Evolutionary conservation across 2,888 invertebrate species (phyloP), one percentile per base, ranked within the genome.

Genomic region (Caenorhabditis imperialis): DNA sequence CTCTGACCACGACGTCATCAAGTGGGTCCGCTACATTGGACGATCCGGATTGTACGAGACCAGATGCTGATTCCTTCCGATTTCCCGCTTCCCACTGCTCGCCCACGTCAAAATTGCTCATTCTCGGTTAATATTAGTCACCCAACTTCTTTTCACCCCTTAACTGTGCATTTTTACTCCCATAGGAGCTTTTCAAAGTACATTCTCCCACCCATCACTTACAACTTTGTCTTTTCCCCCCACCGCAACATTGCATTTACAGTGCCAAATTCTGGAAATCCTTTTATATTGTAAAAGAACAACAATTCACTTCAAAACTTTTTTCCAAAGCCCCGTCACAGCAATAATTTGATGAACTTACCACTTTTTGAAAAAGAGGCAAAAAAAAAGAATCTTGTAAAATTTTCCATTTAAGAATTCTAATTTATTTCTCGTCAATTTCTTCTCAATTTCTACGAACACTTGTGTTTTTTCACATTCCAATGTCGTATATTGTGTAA

Each of bases 11-110:
- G 99, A 99, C 89, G 99, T 99, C 81, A 98, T 99, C 89, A 99
- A 99, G 92, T 99, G 99, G 99, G 99, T 99, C 80, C 92, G 99
- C 30, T 99, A 99, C 90, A 99, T 99, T 88, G 99, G 99, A 47
- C 93, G 97, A 88, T 98, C 97, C 89, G 99, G 99, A 65, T 92
- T 99, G 45, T 99, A 99, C 89, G 99, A 99, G 91, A 99, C 99
- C 38, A 92, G 99, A 90, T 99, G 99, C 91, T 99, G 84, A 57
- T 27, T 14, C 12, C 6, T 2, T 20, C 23, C 1, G 3, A 16
- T 42, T 12, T 20, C 3, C 5, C 23, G 1, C 18, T 30, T 44
- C 27, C 6, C 4, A 22, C 23, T 16, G 37, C 38, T 45, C 25
- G 47, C 48, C 48, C 25, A 47, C 38, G 47, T 16, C 25, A 16